Base-by-base conservation (phyloP, 2,888 invertebrate genomes). In the Creontiades dilutus region DNA sequence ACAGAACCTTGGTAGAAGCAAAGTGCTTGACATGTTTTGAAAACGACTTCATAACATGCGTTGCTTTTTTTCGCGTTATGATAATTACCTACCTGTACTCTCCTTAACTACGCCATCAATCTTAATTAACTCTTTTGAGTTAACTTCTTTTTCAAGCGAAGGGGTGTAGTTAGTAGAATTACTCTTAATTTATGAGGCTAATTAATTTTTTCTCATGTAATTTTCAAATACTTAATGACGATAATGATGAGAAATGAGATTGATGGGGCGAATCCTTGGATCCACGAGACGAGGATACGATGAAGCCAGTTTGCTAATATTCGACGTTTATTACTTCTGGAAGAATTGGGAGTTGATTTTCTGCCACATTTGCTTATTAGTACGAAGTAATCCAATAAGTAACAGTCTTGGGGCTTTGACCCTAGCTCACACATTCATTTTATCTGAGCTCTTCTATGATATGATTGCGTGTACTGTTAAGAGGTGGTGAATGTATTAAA, bases 81-180 rank as follows among this genome's bases (percentile, higher is more conserved):
- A 68, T 68, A 68, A 68, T 68, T 68, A 68, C 68, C 12, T 23
- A 23, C 68, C 68, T 68, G 68, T 68, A 68, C n/a, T 68, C 23
- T 27, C 23, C 68, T 23, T 68, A 23, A 68, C 68, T 68, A 68
- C 23, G 27, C 68, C 68, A 68, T 68, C 68, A 23, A 68, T 68
- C 68, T 19, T 68, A 68, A 68, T 68, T 68, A 68, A 68, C 19
- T 68, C 68, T 27, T 68, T 13, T 19, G 23, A 68, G 57, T 57
- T n/a, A 68, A 68, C 68, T 23, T 68, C 68, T 68, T 61, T n/a
- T 61, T 68, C 68, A 68, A 52, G 68, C 12, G 23, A 68, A 68
- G 3, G 68, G 23, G 11, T 68, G 68, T 68, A 68, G 68, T 68
- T 61, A 23, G 68, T 5, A 12, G 68, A 68, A 68, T 68, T 68